Conservation (phyloP, 37 sponge, comb jelly and placozoan species). For the Aplysina aerophoba region DNA sequence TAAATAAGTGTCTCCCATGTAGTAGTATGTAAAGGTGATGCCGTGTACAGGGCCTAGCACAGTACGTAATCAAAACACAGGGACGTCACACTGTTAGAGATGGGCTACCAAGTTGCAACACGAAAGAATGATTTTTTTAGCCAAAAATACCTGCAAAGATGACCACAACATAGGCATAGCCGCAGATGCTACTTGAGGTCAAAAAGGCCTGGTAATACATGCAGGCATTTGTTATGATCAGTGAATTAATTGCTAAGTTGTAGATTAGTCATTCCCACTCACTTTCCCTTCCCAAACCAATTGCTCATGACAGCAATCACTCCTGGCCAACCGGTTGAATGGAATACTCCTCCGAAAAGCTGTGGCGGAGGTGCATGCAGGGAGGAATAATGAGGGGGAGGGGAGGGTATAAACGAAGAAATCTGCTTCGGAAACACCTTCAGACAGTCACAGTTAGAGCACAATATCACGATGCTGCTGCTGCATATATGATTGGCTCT, state of each 20-base stretch:
- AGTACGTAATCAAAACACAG: too few species aligned
- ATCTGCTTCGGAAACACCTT: background rate
- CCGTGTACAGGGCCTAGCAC: too few species aligned
- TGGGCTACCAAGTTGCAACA: too few species aligned
- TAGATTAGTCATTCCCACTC: background rate
- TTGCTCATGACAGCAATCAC: conserved; percentile 87
- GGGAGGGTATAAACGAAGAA: background rate
- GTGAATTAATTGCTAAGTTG: background rate
- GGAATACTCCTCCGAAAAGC: background rate
- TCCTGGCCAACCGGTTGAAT: conserved; percentile 94
- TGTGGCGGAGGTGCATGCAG: background rate
- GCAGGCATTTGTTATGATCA: background rate
- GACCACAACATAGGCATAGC: too few species aligned
- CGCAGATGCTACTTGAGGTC: too few species aligned
- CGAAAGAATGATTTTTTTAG: too few species aligned
- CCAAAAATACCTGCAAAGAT: too few species aligned
- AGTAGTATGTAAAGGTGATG: too few species aligned
- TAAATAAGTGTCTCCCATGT: too few species aligned
- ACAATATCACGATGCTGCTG: background rate
- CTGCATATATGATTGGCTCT: background rate
- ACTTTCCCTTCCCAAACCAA: conserved; percentile 92
- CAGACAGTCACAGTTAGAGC: background rate
- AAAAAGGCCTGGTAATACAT: too few species aligned
- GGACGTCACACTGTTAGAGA: too few species aligned
- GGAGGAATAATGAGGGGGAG: background rate